Evolutionary conservation across 2,113 vertebrate species (phyloP).

Genomic region (human (Homo sapiens)): DNA sequence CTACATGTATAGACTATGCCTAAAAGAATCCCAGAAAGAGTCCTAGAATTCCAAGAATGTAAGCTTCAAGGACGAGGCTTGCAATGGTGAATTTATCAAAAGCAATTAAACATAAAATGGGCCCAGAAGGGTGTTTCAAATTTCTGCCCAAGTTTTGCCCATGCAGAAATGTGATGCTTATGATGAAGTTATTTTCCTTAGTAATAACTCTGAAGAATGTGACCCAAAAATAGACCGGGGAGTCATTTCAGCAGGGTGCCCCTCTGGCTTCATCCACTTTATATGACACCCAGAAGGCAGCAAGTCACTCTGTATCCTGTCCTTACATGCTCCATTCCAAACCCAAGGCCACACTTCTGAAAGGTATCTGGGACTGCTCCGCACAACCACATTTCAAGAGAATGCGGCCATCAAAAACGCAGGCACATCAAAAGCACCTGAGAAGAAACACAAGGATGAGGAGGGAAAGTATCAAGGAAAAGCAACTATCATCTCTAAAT

Average conservation of each 20-base stretch:
- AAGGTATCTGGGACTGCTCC: not conserved
- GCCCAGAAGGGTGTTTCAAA: conserved; percentile 40
- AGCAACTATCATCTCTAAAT: not conserved
- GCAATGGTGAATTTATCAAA: not conserved
- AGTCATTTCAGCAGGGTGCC: not conserved
- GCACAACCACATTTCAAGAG: not conserved
- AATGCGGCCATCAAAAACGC: not conserved
- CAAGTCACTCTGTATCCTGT: not conserved
- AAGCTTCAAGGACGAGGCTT: conserved; percentile 41
- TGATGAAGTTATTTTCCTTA: not conserved
- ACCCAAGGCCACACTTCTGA: not conserved
- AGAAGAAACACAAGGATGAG: not conserved
- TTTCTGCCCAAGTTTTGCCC: conserved; percentile 58
- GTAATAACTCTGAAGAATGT: conserved; percentile 19
- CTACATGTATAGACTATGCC: conserved; percentile 18
- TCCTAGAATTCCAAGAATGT: conserved; percentile 68
- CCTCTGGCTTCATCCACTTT: not conserved
- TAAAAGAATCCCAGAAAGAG: conserved; percentile 52
- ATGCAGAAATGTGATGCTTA: conserved; percentile 42
- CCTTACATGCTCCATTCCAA: not conserved
- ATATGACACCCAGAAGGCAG: not conserved
- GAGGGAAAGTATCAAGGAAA: not conserved
- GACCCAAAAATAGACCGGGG: not conserved
- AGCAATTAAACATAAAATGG: conserved; percentile 51
- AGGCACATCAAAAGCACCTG: not conserved